Base-by-base conservation (phyloP, 2,888 invertebrate genomes). In the Piscicola geometra region DNA sequence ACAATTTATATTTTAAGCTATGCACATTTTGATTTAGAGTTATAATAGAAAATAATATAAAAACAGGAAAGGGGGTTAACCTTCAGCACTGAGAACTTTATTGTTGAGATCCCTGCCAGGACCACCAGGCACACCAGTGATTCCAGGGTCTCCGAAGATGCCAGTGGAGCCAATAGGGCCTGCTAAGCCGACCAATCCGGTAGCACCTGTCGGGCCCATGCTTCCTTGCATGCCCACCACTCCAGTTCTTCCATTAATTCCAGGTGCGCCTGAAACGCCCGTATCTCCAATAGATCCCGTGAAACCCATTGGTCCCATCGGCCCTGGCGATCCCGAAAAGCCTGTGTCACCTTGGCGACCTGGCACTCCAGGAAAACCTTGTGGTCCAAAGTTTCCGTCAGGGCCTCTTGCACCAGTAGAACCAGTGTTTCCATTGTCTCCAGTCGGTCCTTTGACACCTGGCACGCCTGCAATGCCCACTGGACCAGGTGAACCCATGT, bases 91-190 rank as follows among this genome's bases (percentile, higher is more conserved):
- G 18, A 73, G 41, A 21, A 73, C 35, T 73, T 73, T 73, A 25
- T 73, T 73, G 1, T 21, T 32, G 5, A 52, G 64, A 73, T 73
- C 73, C 35, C 56, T 18, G n/a, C 75, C 71, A 78, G 76, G 5
- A 77, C 74, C 47, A 80, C 83, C 32, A 80, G 73, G 71, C 79
- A 77, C 28, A 83, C 84, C 52, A 82, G 79, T 75, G 82, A 82
- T 60, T 82, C 84, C 78, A 82, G 83, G 25, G 79, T 25, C 50
- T 33, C 76, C 76, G 47, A 25, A 32, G 25, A 25, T 28, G n/a
- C 76, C 76, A 2, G 71, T 36, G 21, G 15, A 15, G 3, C 75
- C 75, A 12, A 60, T 36, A 15, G 28, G 30, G 30, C 75, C 75
- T 12, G 56, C 25, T 18, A 5, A 1, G 18, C 75, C 75, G 1